phyloP scores from a whole-genome alignment of 2,797 vertebrate genomes.

The Hylomyscus alleni region DNA sequence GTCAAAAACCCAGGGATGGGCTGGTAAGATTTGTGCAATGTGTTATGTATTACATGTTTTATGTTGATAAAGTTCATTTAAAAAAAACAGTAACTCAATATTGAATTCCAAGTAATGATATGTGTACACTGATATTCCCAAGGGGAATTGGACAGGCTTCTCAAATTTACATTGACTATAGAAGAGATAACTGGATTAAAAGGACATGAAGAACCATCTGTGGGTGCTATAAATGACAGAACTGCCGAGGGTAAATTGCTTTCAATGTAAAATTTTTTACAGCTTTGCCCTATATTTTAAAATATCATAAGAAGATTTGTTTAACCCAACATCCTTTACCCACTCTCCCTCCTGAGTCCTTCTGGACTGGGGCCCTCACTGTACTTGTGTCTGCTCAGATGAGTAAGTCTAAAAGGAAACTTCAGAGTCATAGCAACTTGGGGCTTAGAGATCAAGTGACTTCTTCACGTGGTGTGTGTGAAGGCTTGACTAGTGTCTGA shows the following conservation, averaged over 20 bases:
- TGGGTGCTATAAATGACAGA: neutral
- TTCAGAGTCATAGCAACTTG: neutral
- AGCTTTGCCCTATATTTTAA: conserved; percentile 4
- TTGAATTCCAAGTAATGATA: conserved; percentile 33
- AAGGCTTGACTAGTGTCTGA: neutral
- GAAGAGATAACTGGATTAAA: neutral
- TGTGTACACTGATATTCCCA: conserved; percentile 20
- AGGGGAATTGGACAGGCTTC: neutral
- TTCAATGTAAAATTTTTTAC: neutral
- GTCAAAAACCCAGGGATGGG: neutral
- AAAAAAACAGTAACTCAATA: conserved; percentile 8
- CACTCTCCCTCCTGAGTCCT: neutral
- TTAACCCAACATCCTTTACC: neutral
- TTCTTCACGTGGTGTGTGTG: neutral
- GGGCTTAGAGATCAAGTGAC: neutral
- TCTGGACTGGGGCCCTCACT: neutral
- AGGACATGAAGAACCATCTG: neutral
- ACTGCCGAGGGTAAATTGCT: neutral
- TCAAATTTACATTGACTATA: neutral
- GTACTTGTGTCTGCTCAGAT: neutral
- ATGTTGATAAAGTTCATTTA: neutral
- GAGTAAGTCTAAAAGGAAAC: neutral
- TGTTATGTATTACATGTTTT: neutral
- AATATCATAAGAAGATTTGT: neutral
- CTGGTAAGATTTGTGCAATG: neutral